Percentiles rank a stretch among this genome's conserved stretches.
These are phyloP conservation scores for Takifugu ocellatus DNA, from an alignment of 2,797 vertebrate genomes.

Conservation along the genomic window DNA sequence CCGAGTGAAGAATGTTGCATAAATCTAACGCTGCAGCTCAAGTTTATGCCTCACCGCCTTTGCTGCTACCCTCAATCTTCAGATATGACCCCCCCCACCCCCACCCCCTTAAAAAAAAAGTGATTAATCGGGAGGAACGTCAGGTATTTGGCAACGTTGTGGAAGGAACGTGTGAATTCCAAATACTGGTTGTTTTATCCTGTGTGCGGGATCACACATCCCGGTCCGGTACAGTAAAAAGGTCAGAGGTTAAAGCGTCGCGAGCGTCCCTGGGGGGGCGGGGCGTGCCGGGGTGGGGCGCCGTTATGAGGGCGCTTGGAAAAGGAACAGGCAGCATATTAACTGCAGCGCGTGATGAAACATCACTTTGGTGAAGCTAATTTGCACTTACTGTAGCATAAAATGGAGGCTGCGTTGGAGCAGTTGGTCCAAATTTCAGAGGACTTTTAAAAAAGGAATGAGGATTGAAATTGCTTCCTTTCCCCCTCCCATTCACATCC, in stretches of 20 bases:
- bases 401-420: conserved; percentile 76
- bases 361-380: conserved; percentile 76
- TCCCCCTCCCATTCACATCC: conserved; percentile 41
- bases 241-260: conserved; percentile 2
- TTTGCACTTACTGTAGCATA: conserved; percentile 81
- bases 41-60: neutral
- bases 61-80: neutral
- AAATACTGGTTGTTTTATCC: no score
- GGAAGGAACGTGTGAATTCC: no score
- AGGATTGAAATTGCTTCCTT: conserved; percentile 72
- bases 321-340: conserved; percentile 75
- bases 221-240: conserved; percentile 2
- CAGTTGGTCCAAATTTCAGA: conserved; percentile 74
- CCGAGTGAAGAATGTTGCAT: neutral
- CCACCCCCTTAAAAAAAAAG: no score
- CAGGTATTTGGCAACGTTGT: no score
- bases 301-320: conserved; percentile 53
- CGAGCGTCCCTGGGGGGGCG: conserved; percentile 52
- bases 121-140: no score
- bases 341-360: conserved; percentile 76
- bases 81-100: no score
- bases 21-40: neutral
- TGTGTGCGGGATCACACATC: neutral
- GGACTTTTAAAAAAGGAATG: conserved; percentile 78
- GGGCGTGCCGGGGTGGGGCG: conserved; percentile 51